Percentiles rank a stretch among this genome's conserved stretches.
Conservation (phyloP, 2,888 invertebrate genomes). For the Synanthedon andrenaeformis region DNA sequence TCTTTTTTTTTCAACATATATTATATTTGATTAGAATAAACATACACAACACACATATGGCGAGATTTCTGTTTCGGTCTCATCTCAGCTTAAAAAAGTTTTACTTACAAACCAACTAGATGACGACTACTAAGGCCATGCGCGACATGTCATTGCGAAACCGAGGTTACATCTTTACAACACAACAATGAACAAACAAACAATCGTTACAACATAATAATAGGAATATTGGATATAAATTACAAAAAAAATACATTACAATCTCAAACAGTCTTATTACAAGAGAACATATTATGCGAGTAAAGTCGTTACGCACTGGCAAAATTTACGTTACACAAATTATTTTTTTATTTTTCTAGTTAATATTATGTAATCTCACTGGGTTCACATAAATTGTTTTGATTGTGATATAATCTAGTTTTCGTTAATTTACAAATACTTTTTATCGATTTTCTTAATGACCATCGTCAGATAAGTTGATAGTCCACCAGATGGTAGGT, state of each 20-base stretch:
- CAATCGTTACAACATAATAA: background rate
- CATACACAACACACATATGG: background rate
- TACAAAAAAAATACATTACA: constrained; percentile 9
- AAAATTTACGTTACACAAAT: no score
- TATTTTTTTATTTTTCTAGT: no score
- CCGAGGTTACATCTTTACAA: constrained; percentile 2
- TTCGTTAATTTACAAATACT: no score
- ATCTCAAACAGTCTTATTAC: constrained; percentile 27
- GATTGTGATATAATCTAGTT: no score
- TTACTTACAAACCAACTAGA: constrained; percentile 59
- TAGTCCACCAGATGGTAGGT: no score
- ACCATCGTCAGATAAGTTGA: no score
- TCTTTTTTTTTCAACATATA: constrained; percentile 4
- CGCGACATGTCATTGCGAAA: constrained; percentile 5
- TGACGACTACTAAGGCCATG: constrained; percentile 27
- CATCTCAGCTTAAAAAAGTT: constrained; percentile 58
- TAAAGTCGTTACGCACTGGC: no score
- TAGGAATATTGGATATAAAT: constrained; percentile 20
- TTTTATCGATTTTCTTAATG: no score
- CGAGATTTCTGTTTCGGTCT: constrained; percentile 19
- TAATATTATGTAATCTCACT: no score
- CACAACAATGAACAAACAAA: constrained; percentile 1
- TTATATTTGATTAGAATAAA: background rate
- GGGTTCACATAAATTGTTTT: no score
- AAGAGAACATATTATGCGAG: no score